phyloP scores from a whole-genome alignment of 2,888 invertebrate species.

The Agriopis marginaria region DNA sequence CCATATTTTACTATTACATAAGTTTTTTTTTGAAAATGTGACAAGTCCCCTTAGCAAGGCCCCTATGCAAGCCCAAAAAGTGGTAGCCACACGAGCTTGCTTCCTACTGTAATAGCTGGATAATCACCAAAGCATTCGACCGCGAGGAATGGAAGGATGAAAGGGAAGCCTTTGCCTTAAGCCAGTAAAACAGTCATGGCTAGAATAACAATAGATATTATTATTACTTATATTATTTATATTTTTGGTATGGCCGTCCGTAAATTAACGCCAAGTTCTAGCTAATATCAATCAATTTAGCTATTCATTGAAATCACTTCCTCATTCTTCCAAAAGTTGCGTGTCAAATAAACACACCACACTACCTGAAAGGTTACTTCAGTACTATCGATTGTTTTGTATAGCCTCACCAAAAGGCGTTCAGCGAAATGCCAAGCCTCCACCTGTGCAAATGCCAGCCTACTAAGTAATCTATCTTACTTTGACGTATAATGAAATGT shows the following conservation, averaged over 20 bases:
- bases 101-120: too few relatives aligned
- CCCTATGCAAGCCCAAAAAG: too few relatives aligned
- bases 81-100: too few relatives aligned
- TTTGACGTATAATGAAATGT: constrained; percentile 41
- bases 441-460: constrained; percentile 73
- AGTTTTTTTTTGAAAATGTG: too few relatives aligned
- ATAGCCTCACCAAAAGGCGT: constrained; percentile 47
- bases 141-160: too few relatives aligned
- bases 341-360: constrained; percentile 41
- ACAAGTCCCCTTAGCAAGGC: too few relatives aligned
- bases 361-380: constrained; percentile 71
- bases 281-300: background rate
- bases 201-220: background rate
- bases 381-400: constrained; percentile 63
- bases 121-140: too few relatives aligned
- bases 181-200: too few relatives aligned
- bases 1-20: too few relatives aligned
- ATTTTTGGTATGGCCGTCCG: background rate
- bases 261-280: background rate
- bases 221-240: too few relatives aligned
- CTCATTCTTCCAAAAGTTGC: constrained; percentile 38
- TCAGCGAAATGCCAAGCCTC: constrained; percentile 69
- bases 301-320: constrained; percentile 25
- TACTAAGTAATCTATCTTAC: constrained; percentile 44
- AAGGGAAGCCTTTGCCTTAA: too few relatives aligned